Base-by-base conservation (phyloP, 2,113 vertebrate species). In the Sprattus sprattus region DNA sequence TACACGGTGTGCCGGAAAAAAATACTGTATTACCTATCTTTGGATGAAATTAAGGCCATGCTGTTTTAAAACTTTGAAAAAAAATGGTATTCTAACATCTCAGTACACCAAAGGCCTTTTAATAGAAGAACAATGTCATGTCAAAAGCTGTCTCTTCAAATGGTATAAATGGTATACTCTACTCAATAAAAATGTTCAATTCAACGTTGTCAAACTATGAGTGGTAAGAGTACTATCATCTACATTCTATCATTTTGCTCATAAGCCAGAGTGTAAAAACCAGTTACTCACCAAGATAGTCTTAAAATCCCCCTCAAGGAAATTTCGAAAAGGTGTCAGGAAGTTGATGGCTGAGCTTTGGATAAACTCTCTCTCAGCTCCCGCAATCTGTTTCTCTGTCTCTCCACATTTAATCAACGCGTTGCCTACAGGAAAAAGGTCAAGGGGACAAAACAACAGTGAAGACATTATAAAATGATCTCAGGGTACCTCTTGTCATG, bases 291-390 rank as follows among this genome's bases (percentile, higher is more conserved):
- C 98, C 95, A 97, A 93, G 92, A 99, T 99, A 87, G 98, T 99
- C 96, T 98, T 99, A 90, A 99, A 99, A 93, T 99, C 98, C 46
- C 98, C 98, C 94, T 99, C 98, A 84, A 99, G 95, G 88, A 99
- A 99, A 92, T 99, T 99, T 92, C 97, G 95, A 91, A 99, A 95
- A 45, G 98, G 98, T 83, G 97, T 98, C 84, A 99, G 97, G 92
- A 99, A 99, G 93, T 99, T 99, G 93, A 97, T 97, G 89, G 97
- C 98, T 81, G 97, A 93, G 81, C 96, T 96, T 85, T 99, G 98
- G 93, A 99, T 97, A 45, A 99, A 92, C 92, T 99, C 98, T 91
- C 97, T 95, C 93, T 98, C 97, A 20, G 98, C 98, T 22, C 96
- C 96, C 83, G 97, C 98, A 86, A 99, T 97, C 94, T 97, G 96